Evolutionary conservation across 2,888 invertebrate species (phyloP), one percentile per base, ranked within the genome.

Genomic region (Dioctria linearis): DNA sequence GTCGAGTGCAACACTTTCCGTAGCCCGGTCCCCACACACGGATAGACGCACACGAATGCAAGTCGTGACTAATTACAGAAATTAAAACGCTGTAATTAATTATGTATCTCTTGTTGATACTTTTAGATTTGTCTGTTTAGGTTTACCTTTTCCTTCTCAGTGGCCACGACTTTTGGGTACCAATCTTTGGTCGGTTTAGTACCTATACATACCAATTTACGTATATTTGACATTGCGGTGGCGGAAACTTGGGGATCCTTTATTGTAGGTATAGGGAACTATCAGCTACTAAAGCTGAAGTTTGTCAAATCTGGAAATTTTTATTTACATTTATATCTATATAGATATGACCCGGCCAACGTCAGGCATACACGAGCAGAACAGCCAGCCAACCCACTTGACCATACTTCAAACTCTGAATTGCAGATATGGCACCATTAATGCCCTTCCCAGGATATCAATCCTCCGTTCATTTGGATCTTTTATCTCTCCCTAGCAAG

Each of bases 11-110:
- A 75, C 75, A 75, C 75, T 75, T 75, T 75, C 61, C 75, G 59
- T 8, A 6, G 46, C 25, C 40, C 9, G 59, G 75, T 40, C 42
- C 40, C 75, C 69, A 37, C 40, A 37, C 40, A 59, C 46, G 9
- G 6, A 59, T 59, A 9, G 61, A 13, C 75, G n/a, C 57, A 75
- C 75, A 78, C 65, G 37, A 78, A 51, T 54, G 71, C 76, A 88
- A 88, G 86, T 88, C 88, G 88, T 88, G 88, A 88, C 88, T 88
- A 88, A 88, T 88, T 88, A 88, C 88, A 65, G 81, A 88, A 88
- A 88, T 88, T 88, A 88, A 88, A 88, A 88, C 88, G 87, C 88
- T 88, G 88, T 88, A 88, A 88, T 88, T 88, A 88, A 88, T 88
- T 88, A 88, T 88, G 88, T 88, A 88, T 88, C 88, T 87, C 85